These are phyloP conservation scores for Biston betularia DNA, from an alignment of 2,888 invertebrate genomes.

Conservation along the genomic window DNA sequence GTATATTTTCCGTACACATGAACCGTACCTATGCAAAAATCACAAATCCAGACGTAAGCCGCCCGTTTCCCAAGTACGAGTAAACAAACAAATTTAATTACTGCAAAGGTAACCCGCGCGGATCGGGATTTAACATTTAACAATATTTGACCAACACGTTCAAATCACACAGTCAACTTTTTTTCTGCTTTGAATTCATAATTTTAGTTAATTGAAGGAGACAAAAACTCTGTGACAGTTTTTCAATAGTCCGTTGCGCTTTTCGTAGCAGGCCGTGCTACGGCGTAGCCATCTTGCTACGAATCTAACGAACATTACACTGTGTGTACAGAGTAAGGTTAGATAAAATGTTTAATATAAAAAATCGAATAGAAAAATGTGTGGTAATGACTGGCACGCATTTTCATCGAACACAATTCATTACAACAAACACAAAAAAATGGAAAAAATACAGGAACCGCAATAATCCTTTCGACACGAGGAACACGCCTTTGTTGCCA, in stretches of 20 bases:
- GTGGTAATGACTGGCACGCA: background rate
- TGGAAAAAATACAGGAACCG: conserved; percentile 1
- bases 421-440: conserved; percentile 10
- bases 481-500: conserved; percentile 39
- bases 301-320: background rate
- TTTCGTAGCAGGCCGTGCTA: conserved; percentile 1
- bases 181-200: conserved; percentile 9
- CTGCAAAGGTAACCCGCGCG: conserved; percentile 42
- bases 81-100: conserved; percentile 73
- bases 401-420: background rate
- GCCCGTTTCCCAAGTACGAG: conserved; percentile 50
- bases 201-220: conserved; percentile 9
- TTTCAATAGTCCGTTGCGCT: background rate
- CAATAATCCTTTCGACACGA: conserved; percentile 27
- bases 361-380: background rate
- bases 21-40: conserved; percentile 54
- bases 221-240: background rate
- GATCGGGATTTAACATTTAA: conserved; percentile 17
- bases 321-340: background rate
- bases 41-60: conserved; percentile 56
- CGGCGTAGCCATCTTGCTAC: conserved; percentile 6
- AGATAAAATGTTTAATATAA: background rate
- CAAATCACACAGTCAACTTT: conserved; percentile 19
- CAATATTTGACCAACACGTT: conserved; percentile 27
- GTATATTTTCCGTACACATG: conserved; percentile 60